Evolutionary conservation across 2,888 invertebrate species (phyloP).

Genomic region (Ochropacha duplaris): DNA sequence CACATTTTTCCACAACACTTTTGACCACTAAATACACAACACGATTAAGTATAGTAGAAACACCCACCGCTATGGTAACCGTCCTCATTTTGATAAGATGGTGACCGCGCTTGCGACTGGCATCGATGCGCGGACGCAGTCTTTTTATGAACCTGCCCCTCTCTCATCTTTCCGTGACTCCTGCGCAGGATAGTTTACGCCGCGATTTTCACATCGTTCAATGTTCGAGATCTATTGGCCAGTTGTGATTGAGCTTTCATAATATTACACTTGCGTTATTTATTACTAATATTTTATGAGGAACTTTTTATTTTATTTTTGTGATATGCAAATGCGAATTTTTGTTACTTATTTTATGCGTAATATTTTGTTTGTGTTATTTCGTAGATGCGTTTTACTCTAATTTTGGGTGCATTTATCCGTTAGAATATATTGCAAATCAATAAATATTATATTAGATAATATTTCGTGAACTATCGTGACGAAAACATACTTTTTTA

Average conservation of each 20-base stretch:
- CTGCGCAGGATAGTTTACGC: conserved; percentile 10
- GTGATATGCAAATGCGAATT: neutral
- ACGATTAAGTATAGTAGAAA: conserved; percentile 13
- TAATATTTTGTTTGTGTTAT: too few relatives aligned
- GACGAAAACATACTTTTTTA: too few relatives aligned
- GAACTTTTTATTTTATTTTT: neutral
- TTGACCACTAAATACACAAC: conserved; percentile 35
- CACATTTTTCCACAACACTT: conserved; percentile 18
- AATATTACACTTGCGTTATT: neutral
- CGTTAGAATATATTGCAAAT: too few relatives aligned
- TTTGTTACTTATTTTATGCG: neutral
- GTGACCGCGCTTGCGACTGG: conserved; percentile 65
- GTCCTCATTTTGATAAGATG: conserved; percentile 66
- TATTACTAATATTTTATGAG: neutral
- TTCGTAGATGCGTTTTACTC: neutral
- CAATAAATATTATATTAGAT: too few relatives aligned
- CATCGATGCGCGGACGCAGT: conserved; percentile 32
- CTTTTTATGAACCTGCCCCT: conserved; percentile 68
- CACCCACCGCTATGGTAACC: conserved; percentile 72
- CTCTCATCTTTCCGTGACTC: conserved; percentile 33
- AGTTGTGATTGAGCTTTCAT: neutral
- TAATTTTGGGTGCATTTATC: too few relatives aligned
- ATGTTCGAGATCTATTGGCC: neutral
- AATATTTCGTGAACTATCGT: too few relatives aligned
- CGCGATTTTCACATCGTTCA: conserved; percentile 3